Evolutionary conservation across 2,797 vertebrate species (phyloP), one percentile per base, ranked within the genome.

Genomic region (Phataginus tetradactyla): DNA sequence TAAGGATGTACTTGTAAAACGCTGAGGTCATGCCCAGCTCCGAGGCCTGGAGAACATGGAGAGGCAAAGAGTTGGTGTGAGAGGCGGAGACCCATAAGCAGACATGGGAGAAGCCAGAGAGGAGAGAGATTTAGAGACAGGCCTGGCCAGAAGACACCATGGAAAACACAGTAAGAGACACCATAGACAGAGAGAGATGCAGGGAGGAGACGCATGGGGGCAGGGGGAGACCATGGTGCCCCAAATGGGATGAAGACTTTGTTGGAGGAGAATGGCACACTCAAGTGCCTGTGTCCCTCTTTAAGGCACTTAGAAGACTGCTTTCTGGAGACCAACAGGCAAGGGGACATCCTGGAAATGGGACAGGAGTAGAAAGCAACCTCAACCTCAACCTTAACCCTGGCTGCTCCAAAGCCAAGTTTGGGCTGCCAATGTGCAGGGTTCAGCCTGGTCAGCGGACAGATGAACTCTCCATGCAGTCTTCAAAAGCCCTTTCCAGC

Each of bases 1-100:
- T 99, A 96, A 99, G 99, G 98, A 99, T 99, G 98, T 99, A 99
- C 98, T 99, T 99, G 98, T 99, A 99, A 99, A 99, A 99, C 0
- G 99, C 98, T 7, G 99, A 99, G 5, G 98, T 99, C 99, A 99
- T 99, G 94, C 99, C 99, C 89, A 99, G 97, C 97, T 99, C 99
- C 0, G 99, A 99, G 8, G 99, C 99, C 99, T 99, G 97, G 66
- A 94, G 69, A 45, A 53, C 74, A 55, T 7, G 27, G 53, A 95
- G 93, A 34, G 27, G 83, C 66, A 97, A 34, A 80, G 59, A 93
- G 63, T 32, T 4, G 32, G 78, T 8, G 13, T 21, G 13, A 81
- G 69, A 80, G 68, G 17, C 10, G 18, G 64, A 89, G 32, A 81
- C 80, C 68, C 64, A 72, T 10, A 75, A 59, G 63, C 64, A 75